These are phyloP conservation scores for Prochilodus magdalenae DNA, from an alignment of 2,113 vertebrate species.

Conservation along the genomic window DNA sequence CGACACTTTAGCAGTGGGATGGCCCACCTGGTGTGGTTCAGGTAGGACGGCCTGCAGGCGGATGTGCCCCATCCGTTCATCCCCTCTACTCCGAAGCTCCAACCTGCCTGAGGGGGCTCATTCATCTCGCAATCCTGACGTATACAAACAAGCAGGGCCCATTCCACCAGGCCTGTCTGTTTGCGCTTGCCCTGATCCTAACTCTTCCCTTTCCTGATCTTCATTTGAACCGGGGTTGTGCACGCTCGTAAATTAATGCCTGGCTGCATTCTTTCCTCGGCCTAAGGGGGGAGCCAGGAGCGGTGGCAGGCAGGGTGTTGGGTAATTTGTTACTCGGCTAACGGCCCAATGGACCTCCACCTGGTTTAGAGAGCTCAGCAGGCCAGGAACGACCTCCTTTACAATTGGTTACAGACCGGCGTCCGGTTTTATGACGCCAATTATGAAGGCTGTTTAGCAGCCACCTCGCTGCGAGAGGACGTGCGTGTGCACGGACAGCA, in stretches of 20 bases:
- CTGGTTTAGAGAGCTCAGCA: conserved; percentile 71
- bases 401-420: conserved; percentile 70
- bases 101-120: conserved; percentile 58
- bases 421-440: conserved; percentile 77
- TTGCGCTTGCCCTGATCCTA: conserved; percentile 67
- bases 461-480: conserved; percentile 70
- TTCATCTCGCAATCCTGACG: conserved; percentile 59
- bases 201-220: conserved; percentile 63
- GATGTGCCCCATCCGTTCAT: not conserved
- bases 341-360: conserved; percentile 74
- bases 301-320: conserved; percentile 64
- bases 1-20: not conserved
- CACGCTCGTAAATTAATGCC: conserved; percentile 74
- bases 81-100: conserved; percentile 24
- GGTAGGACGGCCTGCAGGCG: not conserved
- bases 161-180: conserved; percentile 52
- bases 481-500: conserved; percentile 57
- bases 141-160: conserved; percentile 62
- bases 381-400: conserved; percentile 60
- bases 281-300: conserved; percentile 64
- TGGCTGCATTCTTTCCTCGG: conserved; percentile 68
- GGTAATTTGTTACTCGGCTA: conserved; percentile 79
- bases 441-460: conserved; percentile 76
- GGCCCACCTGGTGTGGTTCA: conserved; percentile 22
- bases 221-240: conserved; percentile 70